Evolutionary conservation across 1,140 invertebrate species (phyloP), one percentile per base, ranked within the genome.

Genomic region (Polypedilum pembai): DNA sequence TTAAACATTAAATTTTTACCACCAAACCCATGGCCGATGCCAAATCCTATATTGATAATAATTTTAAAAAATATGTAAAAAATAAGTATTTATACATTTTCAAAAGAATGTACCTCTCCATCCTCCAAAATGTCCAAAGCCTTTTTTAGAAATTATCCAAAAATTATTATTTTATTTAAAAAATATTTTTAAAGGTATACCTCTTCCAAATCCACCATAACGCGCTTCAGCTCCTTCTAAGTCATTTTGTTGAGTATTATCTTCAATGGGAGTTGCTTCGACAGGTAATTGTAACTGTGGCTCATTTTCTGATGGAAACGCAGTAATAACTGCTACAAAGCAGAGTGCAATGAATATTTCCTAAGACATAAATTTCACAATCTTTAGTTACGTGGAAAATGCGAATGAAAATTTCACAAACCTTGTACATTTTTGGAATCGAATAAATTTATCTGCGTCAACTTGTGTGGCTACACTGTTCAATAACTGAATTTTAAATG

Each of bases 201-300:
- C 63, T 20, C 18, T 66, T 17, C 65, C 65, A 21, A 69, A 69
- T 69, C 65, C 65, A 66, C 63, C 63, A 21, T 20, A 21, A 18
- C 65, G 15, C 1, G 65, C 20, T 20, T 69, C 65, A 21, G 65
- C 65, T 20, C 65, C 17, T 18, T 20, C 17, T 20, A 69, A 21
- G 18, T 69, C 65, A 10, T 69, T 4, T 15, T 56, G 12, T n/a
- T 56, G 12, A 10, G 3, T 56, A 1, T 56, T 56, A 45, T 15
- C 15, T 15, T 45, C 8, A 56, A 56, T 15, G 12, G 8, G 0
- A 4, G n/a, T n/a, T 56, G 12, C 8, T 12, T 56, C 10, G 15
- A n/a, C 45, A 15, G 24, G 45, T 17, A 56, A 56, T 15, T 56
- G 10, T 8, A 56, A 56, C 2, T 20, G 20, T 21, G n/a, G 15